A percentile compares a stretch with the other conserved stretches of the same genome.
phyloP scores from a whole-genome alignment of 2,888 invertebrate species.

The Mythimna impura region DNA sequence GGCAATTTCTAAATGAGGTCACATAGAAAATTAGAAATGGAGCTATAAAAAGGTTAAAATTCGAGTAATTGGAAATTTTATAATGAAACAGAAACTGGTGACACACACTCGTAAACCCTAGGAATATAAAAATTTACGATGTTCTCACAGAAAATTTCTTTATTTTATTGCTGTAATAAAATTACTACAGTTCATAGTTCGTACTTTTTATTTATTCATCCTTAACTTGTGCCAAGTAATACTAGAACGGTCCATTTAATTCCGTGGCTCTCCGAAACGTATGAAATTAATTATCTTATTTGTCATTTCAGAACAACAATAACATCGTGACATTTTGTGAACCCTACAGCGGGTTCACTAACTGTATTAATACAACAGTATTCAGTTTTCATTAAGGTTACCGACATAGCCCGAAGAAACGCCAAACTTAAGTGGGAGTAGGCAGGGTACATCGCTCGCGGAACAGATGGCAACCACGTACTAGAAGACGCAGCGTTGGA shows the following conservation, averaged over 20 bases:
- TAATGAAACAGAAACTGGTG: slow-evolving; percentile 65
- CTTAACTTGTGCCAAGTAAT: slow-evolving; percentile 50
- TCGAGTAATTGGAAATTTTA: slow-evolving; percentile 61
- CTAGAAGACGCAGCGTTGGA: too few relatives aligned
- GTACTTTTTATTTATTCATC: slow-evolving; percentile 57
- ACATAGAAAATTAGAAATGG: neutral
- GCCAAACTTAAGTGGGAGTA: too few relatives aligned
- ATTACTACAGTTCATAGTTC: slow-evolving; percentile 69
- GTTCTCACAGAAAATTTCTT: slow-evolving; percentile 71
- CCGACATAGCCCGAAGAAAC: too few relatives aligned
- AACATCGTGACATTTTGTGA: slow-evolving; percentile 24
- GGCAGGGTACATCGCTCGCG: too few relatives aligned
- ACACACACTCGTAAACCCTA: slow-evolving; percentile 70
- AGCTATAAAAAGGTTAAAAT: slow-evolving; percentile 7
- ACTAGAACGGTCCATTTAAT: slow-evolving; percentile 36
- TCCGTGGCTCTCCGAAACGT: slow-evolving; percentile 24
- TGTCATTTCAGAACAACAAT: slow-evolving; percentile 40
- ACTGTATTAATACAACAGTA: too few relatives aligned
- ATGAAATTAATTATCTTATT: slow-evolving; percentile 45
- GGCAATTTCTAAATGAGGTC: neutral
- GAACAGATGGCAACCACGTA: too few relatives aligned
- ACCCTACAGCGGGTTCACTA: too few relatives aligned
- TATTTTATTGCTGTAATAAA: slow-evolving; percentile 77
- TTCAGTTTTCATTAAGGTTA: too few relatives aligned
- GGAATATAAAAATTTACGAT: slow-evolving; percentile 69